Conservation (phyloP, 2,113 vertebrate genomes). For the Thalassoma bifasciatum region DNA sequence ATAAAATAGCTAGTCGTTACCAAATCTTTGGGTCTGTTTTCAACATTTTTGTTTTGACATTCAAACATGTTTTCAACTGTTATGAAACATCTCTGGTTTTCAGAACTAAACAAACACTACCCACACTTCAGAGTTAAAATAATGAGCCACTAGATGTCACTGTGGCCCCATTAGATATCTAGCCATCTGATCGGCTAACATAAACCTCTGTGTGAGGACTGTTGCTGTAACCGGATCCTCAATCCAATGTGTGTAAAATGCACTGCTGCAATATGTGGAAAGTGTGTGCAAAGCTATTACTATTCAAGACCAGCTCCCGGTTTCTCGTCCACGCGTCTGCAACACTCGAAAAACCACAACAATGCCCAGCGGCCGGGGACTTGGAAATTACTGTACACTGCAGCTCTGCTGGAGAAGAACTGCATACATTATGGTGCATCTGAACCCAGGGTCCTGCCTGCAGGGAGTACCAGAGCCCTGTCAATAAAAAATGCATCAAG, state of each 20-base stretch:
- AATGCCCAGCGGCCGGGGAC: slow-evolving; percentile 50
- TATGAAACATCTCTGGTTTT: background rate
- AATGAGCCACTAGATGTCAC: slow-evolving; percentile 82
- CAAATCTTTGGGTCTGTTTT: background rate
- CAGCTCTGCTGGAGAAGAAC: slow-evolving; percentile 59
- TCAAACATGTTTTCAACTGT: background rate
- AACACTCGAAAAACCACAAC: slow-evolving; percentile 65
- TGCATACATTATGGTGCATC: slow-evolving; percentile 71
- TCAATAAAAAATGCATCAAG: slow-evolving; percentile 68
- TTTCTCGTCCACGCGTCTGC: slow-evolving; percentile 50
- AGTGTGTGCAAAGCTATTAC: slow-evolving; percentile 59
- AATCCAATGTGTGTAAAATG: slow-evolving; percentile 49
- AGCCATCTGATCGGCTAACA: background rate
- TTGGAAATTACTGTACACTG: slow-evolving; percentile 67
- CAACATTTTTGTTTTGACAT: background rate
- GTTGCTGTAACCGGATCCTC: slow-evolving; percentile 37
- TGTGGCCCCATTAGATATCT: slow-evolving; percentile 68
- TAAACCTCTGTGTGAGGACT: slow-evolving; percentile 18
- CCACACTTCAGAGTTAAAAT: slow-evolving; percentile 1
- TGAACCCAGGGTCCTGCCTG: slow-evolving; percentile 63
- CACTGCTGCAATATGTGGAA: slow-evolving; percentile 50
- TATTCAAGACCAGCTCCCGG: slow-evolving; percentile 65
- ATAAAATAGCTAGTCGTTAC: background rate
- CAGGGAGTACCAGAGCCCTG: slow-evolving; percentile 49
- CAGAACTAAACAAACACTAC: background rate